These are phyloP conservation scores for Drosophila kuntzei DNA, from an alignment of 2,888 invertebrate genomes.

Conservation along the genomic window DNA sequence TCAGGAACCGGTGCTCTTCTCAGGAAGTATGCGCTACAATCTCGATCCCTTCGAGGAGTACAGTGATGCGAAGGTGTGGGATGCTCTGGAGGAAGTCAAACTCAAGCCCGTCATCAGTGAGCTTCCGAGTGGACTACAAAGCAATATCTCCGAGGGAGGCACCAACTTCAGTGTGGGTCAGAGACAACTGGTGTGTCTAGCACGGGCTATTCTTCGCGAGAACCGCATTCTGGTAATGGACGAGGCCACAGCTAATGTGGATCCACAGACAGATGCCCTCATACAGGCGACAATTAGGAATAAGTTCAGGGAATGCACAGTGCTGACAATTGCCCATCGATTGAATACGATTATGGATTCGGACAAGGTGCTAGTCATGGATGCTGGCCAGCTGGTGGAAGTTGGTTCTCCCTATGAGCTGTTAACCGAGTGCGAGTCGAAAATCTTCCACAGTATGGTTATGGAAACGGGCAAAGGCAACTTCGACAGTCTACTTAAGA, in stretches of 20 bases:
- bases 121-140: slow-evolving; percentile 89
- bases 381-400: slow-evolving; percentile 89
- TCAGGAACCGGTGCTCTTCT: slow-evolving; percentile 93
- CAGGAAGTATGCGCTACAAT: slow-evolving; percentile 94
- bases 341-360: slow-evolving; percentile 92
- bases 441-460: slow-evolving; percentile 85
- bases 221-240: slow-evolving; percentile 95
- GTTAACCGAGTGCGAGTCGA: slow-evolving; percentile 85
- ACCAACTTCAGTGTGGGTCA: slow-evolving; percentile 96
- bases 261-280: slow-evolving; percentile 93
- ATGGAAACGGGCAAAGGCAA: slow-evolving; percentile 24
- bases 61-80: slow-evolving; percentile 92
- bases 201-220: slow-evolving; percentile 94
- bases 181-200: slow-evolving; percentile 95
- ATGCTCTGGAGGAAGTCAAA: slow-evolving; percentile 90
- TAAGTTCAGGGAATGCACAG: slow-evolving; percentile 92
- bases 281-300: slow-evolving; percentile 92
- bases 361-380: slow-evolving; percentile 89
- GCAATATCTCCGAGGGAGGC: slow-evolving; percentile 91
- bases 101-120: slow-evolving; percentile 90
- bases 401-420: slow-evolving; percentile 89
- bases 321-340: slow-evolving; percentile 95
- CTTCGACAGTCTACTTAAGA: slow-evolving; percentile 85
- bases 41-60: slow-evolving; percentile 95
- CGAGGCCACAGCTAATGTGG: slow-evolving; percentile 97